These are phyloP conservation scores for Pangasius sanitwongsei DNA, from an alignment of 2,797 vertebrate species.

Conservation along the genomic window DNA sequence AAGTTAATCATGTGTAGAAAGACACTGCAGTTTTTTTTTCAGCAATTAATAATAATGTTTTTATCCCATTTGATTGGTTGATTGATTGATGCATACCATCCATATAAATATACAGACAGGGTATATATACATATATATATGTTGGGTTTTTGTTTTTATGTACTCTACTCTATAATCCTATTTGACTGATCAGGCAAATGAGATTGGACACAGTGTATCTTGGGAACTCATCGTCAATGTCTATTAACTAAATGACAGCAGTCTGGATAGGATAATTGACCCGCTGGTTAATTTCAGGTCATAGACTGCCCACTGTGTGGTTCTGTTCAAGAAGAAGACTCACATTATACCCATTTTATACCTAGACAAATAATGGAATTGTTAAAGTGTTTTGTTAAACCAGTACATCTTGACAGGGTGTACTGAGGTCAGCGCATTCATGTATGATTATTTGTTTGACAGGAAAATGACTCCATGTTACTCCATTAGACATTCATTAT, in stretches of 20 bases:
- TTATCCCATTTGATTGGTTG: background rate
- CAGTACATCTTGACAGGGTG: background rate
- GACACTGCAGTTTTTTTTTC: background rate
- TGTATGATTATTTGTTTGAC: background rate
- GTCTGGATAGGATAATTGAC: background rate
- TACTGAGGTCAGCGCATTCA: background rate
- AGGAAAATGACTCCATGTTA: background rate
- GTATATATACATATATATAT: background rate
- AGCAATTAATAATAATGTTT: background rate
- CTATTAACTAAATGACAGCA: constrained; percentile 2
- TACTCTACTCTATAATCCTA: background rate
- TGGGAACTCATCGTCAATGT: background rate
- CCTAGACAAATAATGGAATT: background rate
- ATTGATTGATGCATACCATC: background rate
- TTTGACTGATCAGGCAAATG: constrained; percentile 1
- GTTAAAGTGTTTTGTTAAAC: background rate
- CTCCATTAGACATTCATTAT: background rate
- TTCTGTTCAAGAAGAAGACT: background rate
- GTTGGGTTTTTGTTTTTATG: too few relatives aligned
- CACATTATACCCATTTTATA: background rate
- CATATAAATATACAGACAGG: background rate
- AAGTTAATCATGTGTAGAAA: background rate
- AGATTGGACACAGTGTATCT: background rate
- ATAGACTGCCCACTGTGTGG: background rate
- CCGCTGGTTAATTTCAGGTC: background rate